Evolutionary conservation across 2,797 vertebrate species (phyloP).

Genomic region (Micromesistius poutassou): DNA sequence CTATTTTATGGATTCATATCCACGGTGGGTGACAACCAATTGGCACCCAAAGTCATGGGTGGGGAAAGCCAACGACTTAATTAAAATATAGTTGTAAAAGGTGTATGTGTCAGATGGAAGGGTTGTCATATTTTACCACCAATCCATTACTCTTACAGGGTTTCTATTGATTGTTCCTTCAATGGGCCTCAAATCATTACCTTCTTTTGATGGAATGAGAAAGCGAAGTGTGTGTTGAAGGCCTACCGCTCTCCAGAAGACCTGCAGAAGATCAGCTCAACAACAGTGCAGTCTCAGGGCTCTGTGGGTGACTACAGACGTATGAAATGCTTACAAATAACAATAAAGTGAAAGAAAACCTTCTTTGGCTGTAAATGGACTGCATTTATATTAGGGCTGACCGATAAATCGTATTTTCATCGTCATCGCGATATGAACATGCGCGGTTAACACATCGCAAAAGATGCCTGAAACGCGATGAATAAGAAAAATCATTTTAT

Average conservation of each 20-base stretch:
- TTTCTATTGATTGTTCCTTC: constrained; percentile 48
- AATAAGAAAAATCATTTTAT: no score
- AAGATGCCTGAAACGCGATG: no score
- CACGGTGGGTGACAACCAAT: constrained; percentile 13
- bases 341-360: background rate
- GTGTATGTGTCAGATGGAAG: constrained; percentile 41
- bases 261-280: background rate
- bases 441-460: no score
- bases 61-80: constrained; percentile 36
- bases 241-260: background rate
- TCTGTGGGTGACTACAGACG: background rate
- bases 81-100: constrained; percentile 51
- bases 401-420: no score
- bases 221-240: background rate
- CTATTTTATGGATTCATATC: constrained; percentile 33
- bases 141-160: constrained; percentile 52
- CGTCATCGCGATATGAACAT: no score
- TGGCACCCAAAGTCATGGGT: constrained; percentile 11
- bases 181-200: constrained; percentile 44
- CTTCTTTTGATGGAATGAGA: constrained; percentile 59
- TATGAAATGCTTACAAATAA: background rate
- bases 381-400: no score
- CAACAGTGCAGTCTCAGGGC: background rate
- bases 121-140: constrained; percentile 38
- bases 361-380: no score